Base-by-base conservation (phyloP, 1,140 invertebrate genomes). In the Aphidius gifuensis region DNA sequence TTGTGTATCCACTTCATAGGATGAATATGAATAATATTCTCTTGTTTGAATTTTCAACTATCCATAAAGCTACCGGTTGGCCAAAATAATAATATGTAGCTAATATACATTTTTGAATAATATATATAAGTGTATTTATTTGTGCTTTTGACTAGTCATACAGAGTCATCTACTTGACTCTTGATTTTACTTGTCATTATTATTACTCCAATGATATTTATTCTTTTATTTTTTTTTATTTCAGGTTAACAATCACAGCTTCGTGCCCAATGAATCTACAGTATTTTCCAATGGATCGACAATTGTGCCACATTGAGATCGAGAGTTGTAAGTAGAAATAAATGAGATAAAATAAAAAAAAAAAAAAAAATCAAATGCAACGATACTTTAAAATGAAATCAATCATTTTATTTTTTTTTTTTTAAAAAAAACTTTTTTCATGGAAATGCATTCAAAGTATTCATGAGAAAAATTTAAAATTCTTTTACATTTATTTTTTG, bases 191-290 rank as follows among this genome's bases (percentile, higher is more conserved):
- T 32, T 1, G 1, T 32, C 23, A 32, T 32, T 32, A 32, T 32
- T 32, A 4, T 32, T 32, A 32, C 4, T 9, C n/a, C 9, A 9
- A 23, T 23, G 45, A 51, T 51, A 42, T 3, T 54, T 45, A 44
- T 38, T 50, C 21, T 16, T 53, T 46, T 47, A 40, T 45, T n/a
- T 56, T 54, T 38, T 54, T 47, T 68, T 63, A 68, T 71, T 88
- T 87, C 84, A 96, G 95, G 84, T 87, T 98, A 83, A 97, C 96
- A 69, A 96, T 98, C 74, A 97, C 95, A 62, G 94, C 94, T 69
- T 96, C 94, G 70, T 97, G 96, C 85, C 95, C 96, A 39, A 97
- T 97, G 94, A 94, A 97, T 83, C 86, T 98, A 64, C 93, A 96
- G 78, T 96, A 96, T 82, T 98, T 97, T 83, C 95, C 95, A 6